Percentiles rank a stretch among this genome's conserved stretches.
These are phyloP conservation scores for Bradypodion pumilum DNA, from an alignment of 2,797 vertebrate species.

Conservation along the genomic window DNA sequence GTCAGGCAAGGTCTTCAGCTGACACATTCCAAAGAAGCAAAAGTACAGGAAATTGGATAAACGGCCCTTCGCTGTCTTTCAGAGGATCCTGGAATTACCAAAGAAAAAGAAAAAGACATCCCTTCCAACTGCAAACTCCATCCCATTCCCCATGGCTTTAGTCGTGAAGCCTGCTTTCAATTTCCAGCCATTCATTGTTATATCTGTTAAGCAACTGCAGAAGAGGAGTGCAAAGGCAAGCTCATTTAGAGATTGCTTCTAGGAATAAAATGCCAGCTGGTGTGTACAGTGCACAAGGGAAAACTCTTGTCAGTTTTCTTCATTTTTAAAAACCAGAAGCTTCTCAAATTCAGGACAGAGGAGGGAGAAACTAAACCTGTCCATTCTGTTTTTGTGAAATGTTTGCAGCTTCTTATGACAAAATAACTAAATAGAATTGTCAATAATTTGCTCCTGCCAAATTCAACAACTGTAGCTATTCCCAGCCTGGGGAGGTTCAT, in stretches of 20 bases:
- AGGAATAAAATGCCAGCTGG: constrained; percentile 30
- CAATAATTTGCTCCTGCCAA: not conserved
- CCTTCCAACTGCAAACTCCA: constrained; percentile 24
- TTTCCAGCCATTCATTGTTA: constrained; percentile 60
- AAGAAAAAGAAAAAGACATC: constrained; percentile 40
- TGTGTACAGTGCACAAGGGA: constrained; percentile 45
- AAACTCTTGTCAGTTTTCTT: not conserved
- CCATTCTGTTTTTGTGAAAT: no score
- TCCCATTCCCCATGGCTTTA: not conserved
- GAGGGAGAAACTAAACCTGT: no score
- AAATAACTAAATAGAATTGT: not conserved
- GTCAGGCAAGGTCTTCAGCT: constrained; percentile 22
- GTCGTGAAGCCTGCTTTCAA: constrained; percentile 42
- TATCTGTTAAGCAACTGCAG: constrained; percentile 1
- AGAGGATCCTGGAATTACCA: constrained; percentile 41
- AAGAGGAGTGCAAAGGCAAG: constrained; percentile 49
- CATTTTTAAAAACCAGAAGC: not conserved
- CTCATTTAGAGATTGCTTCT: constrained; percentile 47
- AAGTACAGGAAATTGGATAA: constrained; percentile 67
- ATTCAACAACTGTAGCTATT: not conserved
- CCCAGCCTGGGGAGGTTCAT: not conserved
- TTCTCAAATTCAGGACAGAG: not conserved
- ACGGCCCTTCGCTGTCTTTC: constrained; percentile 38
- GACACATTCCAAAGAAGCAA: constrained; percentile 7
- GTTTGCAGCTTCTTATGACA: not conserved